Conservation (phyloP, 1,140 invertebrate species). For the Dendroctonus ponderosae region DNA sequence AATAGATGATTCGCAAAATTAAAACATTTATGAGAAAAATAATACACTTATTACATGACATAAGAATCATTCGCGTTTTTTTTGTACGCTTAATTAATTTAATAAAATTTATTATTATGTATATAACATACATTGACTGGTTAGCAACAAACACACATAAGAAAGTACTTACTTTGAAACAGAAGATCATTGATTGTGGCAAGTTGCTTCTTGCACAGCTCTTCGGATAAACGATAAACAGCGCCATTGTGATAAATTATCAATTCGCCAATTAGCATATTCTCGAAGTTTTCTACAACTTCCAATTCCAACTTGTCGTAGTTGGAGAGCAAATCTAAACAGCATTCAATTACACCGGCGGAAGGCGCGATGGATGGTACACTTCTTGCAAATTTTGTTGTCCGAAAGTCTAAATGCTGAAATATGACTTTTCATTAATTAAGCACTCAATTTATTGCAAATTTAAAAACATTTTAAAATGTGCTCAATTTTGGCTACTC, state of each 20-base stretch:
- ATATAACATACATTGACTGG: too few species aligned
- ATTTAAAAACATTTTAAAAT: not conserved
- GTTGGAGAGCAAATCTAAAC: slow-evolving; percentile 23
- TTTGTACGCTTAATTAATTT: not conserved
- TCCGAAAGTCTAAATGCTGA: slow-evolving; percentile 14
- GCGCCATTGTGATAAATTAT: slow-evolving; percentile 24
- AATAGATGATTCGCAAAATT: not conserved
- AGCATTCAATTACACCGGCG: slow-evolving; percentile 2
- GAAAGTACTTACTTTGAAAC: slow-evolving; percentile 10
- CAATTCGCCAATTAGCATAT: slow-evolving; percentile 36
- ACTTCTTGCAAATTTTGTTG: slow-evolving; percentile 12
- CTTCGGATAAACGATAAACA: slow-evolving; percentile 18
- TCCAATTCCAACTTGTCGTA: slow-evolving; percentile 17
- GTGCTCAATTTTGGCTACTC: too few species aligned
- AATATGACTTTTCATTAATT: not conserved
- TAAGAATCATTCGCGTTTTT: too few species aligned
- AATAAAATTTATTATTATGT: not conserved
- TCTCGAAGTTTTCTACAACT: slow-evolving; percentile 15
- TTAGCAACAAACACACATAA: too few species aligned
- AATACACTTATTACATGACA: too few species aligned
- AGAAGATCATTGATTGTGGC: slow-evolving; percentile 24
- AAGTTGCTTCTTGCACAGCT: slow-evolving; percentile 27
- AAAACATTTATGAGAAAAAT: too few species aligned
- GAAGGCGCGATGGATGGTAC: slow-evolving; percentile 16
- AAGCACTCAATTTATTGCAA: not conserved